These are phyloP conservation scores for Hypocryptadius cinnamomeus DNA, from an alignment of 2,113 vertebrate genomes.

Conservation along the genomic window DNA sequence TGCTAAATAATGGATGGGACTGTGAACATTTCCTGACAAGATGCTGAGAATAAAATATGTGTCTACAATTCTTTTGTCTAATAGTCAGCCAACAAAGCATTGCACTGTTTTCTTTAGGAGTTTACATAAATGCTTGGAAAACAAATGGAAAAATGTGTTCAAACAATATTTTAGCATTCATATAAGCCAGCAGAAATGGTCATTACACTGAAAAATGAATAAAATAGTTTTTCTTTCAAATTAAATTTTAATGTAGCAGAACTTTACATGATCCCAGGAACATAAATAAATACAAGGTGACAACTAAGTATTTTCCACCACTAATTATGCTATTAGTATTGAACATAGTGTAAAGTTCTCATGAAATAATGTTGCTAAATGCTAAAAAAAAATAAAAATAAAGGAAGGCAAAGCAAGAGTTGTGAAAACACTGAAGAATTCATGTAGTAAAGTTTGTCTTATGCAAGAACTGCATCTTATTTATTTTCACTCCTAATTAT, in stretches of 20 bases:
- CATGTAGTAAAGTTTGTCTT: neutral
- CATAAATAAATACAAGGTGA: constrained; percentile 71
- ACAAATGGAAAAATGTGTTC: constrained; percentile 59
- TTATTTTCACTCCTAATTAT: constrained; percentile 4
- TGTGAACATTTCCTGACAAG: constrained; percentile 52
- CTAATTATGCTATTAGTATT: constrained; percentile 72
- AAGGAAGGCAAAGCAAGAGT: neutral
- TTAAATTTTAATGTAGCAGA: constrained; percentile 79
- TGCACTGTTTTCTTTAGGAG: constrained; percentile 59
- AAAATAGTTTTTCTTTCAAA: constrained; percentile 69
- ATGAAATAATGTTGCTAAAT: constrained; percentile 51
- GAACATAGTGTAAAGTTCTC: constrained; percentile 49
- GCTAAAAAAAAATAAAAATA: neutral
- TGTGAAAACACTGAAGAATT: neutral
- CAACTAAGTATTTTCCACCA: constrained; percentile 70
- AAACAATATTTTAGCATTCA: constrained; percentile 74
- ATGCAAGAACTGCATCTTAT: neutral
- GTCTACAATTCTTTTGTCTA: constrained; percentile 65
- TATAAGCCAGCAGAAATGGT: constrained; percentile 63
- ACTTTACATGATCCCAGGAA: constrained; percentile 70
- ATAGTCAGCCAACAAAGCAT: constrained; percentile 63
- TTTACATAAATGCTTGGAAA: constrained; percentile 67
- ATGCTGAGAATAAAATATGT: constrained; percentile 66
- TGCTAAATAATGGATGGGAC: constrained; percentile 68
- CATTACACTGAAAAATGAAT: constrained; percentile 73